A percentile compares a stretch with the other conserved stretches of the same genome.
phyloP scores from a whole-genome alignment of 2,797 vertebrate genomes.

The Rachycentron canadum region DNA sequence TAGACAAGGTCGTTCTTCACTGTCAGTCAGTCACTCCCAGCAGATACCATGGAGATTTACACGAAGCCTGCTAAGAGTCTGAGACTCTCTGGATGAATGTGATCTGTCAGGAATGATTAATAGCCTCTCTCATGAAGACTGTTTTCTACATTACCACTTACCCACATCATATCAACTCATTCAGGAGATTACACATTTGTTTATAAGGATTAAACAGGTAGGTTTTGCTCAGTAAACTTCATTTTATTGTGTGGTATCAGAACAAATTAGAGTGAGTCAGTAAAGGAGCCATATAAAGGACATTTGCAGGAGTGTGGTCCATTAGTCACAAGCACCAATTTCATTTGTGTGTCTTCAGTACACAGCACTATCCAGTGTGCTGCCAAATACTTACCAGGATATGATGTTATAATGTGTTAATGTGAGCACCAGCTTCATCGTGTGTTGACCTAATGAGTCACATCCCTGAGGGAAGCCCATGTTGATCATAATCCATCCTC shows the following conservation, averaged over 20 bases:
- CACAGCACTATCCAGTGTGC: not conserved
- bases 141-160: too few relatives aligned
- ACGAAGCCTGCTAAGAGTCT: conserved; percentile 6
- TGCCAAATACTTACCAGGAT: not conserved
- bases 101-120: conserved; percentile 19
- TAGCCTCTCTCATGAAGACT: not conserved
- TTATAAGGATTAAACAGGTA: not conserved
- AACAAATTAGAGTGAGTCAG: not conserved
- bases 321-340: conserved; percentile 1
- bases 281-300: not conserved
- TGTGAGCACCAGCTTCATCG: conserved; percentile 29
- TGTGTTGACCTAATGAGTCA: conserved; percentile 56
- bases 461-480: conserved; percentile 32
- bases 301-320: not conserved
- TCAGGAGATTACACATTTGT: not conserved
- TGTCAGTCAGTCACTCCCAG: conserved; percentile 28
- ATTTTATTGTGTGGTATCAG: conserved; percentile 1
- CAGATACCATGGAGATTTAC: conserved; percentile 18
- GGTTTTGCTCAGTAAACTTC: not conserved
- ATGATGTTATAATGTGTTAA: conserved; percentile 36
- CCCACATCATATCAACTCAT: not conserved
- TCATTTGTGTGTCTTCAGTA: conserved; percentile 11
- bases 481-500: conserved; percentile 43
- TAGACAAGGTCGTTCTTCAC: not conserved
- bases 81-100: not conserved